Evolutionary conservation across 2,797 vertebrate species (phyloP), one percentile per base, ranked within the genome.

Genomic region (Dermochelys coriacea): DNA sequence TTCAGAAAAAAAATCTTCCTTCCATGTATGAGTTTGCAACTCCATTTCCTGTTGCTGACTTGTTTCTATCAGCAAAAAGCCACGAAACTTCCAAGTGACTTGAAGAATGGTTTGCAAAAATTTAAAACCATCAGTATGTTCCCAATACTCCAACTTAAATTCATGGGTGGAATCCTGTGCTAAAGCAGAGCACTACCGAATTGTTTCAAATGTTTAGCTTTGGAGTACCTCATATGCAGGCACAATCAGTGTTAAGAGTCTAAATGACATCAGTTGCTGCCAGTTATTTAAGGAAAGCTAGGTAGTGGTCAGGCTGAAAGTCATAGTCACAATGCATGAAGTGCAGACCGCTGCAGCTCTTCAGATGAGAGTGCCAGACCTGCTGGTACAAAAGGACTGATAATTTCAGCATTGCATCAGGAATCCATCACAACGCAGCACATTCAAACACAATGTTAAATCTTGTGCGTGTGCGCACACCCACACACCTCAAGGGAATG

Each of bases 1-100:
- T 91, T 93, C 64, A 87, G 89, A 12, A 34, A 10, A 78, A 80
- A 74, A 85, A 41, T 57, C 49, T 47, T 91, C 52, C 59, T 82
- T 55, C 59, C n/a, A 61, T 11, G 2, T 1, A 3, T 19, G 77
- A 85, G 19, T 34, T 15, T 52, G 31, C 78, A 37, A 14, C 16
- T 80, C 52, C 37, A 45, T 81, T 89, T 82, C 68, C 84, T 89
- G 68, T 59, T 93, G 47, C 71, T 87, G 68, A 1, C 68, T 41
- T 54, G 55, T 64, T 75, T 49, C 80, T 41, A 21, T 74, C 37
- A 12, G 68, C 68, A 75, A 80, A 80, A 89, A 79, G n/a, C 3
- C 6, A 34, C 5, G 37, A 0, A 1, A 82, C 27, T 90, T 81
- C 59, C 31, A 81, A 0, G 34, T 84, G 12, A 52, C 0, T 27